These are phyloP conservation scores for Sabatieria punctata DNA, from an alignment of 2,888 invertebrate genomes.

Conservation along the genomic window DNA sequence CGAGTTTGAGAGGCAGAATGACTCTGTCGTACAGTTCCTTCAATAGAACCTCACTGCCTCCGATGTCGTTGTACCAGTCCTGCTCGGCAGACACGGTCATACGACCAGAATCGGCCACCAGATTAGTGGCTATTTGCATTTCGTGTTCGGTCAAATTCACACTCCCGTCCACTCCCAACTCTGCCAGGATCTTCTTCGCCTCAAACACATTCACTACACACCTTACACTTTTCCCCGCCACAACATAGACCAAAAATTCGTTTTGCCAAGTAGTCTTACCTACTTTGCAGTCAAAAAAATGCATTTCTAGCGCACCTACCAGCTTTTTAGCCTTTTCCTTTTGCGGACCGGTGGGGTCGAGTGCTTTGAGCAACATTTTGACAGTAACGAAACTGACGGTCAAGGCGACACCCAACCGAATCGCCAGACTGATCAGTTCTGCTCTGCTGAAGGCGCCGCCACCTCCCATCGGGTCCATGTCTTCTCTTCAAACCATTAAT, in stretches of 20 bases:
- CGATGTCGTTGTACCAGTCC: no score
- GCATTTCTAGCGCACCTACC: constrained; percentile 9
- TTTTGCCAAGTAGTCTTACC: neutral
- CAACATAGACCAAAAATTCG: neutral
- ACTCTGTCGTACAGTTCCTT: constrained; percentile 21
- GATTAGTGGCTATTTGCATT: constrained; percentile 19
- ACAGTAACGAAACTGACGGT: constrained; percentile 15
- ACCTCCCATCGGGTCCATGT: no score
- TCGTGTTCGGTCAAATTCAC: constrained; percentile 24
- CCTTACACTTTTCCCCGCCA: neutral
- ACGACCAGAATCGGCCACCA: no score
- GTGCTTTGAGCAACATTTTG: constrained; percentile 14
- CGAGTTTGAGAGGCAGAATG: constrained; percentile 19
- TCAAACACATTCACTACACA: neutral
- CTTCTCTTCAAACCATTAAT: no score
- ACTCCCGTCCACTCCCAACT: constrained; percentile 16
- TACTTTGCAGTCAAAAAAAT: neutral
- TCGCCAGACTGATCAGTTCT: constrained; percentile 13
- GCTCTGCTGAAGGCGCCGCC: no score
- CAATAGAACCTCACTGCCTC: constrained; percentile 20
- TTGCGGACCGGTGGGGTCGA: constrained; percentile 17
- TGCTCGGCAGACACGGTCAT: no score
- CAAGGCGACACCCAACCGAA: constrained; percentile 15
- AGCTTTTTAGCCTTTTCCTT: constrained; percentile 20
- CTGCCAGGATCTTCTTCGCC: constrained; percentile 17